Evolutionary conservation across 2,888 invertebrate genomes (phyloP).

Genomic region (Netelia inedita): DNA sequence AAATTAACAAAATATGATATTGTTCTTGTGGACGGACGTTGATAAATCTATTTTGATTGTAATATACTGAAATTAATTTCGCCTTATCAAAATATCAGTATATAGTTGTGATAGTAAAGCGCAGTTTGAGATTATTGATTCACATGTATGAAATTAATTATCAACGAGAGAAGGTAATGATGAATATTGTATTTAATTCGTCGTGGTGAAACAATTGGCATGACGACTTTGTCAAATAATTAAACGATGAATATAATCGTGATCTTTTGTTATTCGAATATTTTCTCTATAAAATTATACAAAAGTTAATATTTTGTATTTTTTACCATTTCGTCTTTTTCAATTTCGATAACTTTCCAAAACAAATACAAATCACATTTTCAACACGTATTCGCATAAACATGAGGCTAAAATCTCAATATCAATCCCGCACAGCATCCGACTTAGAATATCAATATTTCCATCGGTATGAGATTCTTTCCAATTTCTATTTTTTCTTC

Average conservation of each 20-base stretch:
- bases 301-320: no score
- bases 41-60: not conserved
- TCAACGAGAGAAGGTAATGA: not conserved
- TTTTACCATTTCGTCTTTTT: no score
- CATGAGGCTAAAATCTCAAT: not conserved
- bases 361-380: not conserved
- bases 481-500: conserved; percentile 4
- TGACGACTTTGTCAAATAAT: no score
- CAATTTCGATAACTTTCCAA: not conserved
- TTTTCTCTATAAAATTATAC: no score
- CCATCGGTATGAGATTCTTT: not conserved
- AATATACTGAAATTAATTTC: not conserved
- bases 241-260: no score
- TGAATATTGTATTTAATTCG: no score
- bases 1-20: not conserved
- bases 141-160: not conserved
- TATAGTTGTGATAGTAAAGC: not conserved
- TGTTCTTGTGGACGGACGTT: not conserved
- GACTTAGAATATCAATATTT: not conserved
- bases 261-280: no score
- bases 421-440: not conserved
- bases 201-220: no score
- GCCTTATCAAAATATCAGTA: not conserved
- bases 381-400: not conserved
- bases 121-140: not conserved